Evolutionary conservation across 2,113 vertebrate species (phyloP).

Genomic region (Entelurus aequoreus): DNA sequence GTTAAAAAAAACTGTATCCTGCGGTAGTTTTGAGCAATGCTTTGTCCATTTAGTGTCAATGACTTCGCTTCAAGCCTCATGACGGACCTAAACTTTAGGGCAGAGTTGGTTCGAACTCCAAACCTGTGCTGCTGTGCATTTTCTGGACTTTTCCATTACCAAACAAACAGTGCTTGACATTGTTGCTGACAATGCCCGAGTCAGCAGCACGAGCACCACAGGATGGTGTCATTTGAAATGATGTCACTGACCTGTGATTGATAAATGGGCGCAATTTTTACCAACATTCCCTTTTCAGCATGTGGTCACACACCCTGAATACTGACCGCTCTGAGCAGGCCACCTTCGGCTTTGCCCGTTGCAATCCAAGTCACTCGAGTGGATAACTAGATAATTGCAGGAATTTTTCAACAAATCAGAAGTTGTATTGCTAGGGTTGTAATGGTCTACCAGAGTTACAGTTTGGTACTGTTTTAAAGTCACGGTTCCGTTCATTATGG

Average conservation of each 20-base stretch:
- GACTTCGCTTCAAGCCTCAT: constrained; percentile 20
- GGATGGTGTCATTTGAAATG: constrained; percentile 52
- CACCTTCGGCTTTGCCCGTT: constrained; percentile 1
- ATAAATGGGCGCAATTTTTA: constrained; percentile 59
- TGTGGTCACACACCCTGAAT: constrained; percentile 16
- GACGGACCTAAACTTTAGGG: constrained; percentile 16
- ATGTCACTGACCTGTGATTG: constrained; percentile 57
- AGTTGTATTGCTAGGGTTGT: no score
- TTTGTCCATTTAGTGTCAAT: constrained; percentile 8
- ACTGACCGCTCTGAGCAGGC: constrained; percentile 14
- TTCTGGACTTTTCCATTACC: constrained; percentile 17
- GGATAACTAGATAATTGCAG: background rate
- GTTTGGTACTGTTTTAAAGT: no score
- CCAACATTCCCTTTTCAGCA: constrained; percentile 18
- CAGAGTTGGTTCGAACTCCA: constrained; percentile 22
- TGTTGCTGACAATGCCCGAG: constrained; percentile 49
- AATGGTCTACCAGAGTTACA: no score
- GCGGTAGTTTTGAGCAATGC: background rate
- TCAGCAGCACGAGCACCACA: constrained; percentile 47
- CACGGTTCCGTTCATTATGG: no score
- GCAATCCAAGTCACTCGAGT: background rate
- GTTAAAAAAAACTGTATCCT: constrained; percentile 7
- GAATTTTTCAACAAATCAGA: no score
- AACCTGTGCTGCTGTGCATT: constrained; percentile 24
- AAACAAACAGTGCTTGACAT: constrained; percentile 33